Evolutionary conservation across 2,113 vertebrate species (phyloP), one percentile per base, ranked within the genome.

Genomic region (Lota lota): DNA sequence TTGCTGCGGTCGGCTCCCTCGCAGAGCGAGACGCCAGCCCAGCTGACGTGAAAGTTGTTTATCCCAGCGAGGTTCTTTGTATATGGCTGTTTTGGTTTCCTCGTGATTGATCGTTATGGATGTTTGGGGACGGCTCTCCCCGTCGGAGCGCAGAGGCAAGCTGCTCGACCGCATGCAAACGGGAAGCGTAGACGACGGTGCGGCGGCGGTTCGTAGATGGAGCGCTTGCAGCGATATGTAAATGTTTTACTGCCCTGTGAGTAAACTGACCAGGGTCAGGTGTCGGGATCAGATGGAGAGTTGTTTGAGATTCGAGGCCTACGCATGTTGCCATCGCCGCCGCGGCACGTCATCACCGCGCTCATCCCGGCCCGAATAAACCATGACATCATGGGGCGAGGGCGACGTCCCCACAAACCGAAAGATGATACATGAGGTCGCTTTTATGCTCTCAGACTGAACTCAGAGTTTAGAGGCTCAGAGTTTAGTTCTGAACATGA

Each of bases 251-350:
- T 4, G 69, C 7, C 68, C 62, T 20, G 75, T 78, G 79, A 66
- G 85, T 80, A 85, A 83, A 85, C 83, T 80, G 71, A 74, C 63
- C 54, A 61, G 74, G 75, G 83, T 75, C 66, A 87, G 85, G 86
- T 86, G 88, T 89, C 2, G 65, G 69, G 28, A 68, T 76, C 75
- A 20, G 63, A 72, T 66, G 50, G n/a, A 40, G 62, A 0, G 53
- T 54, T 22, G 73, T 66, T 74, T 66, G 72, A 66, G 58, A 51
- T 58, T 62, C 0, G 60, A 36, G 11, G 47, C 63, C 24, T 1
- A n/a, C 22, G 54, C 11, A 12, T 47, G 17, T 33, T 6, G 28
- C 28, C 7, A 1, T 33, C 4, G 28, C 7, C 28, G 28, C 28
- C 28, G 21, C 15, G n/a, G 2, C 22, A 22, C 7, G 67, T 79